phyloP scores from a whole-genome alignment of 2,888 invertebrate species.

The Hyppa rectilinea region DNA sequence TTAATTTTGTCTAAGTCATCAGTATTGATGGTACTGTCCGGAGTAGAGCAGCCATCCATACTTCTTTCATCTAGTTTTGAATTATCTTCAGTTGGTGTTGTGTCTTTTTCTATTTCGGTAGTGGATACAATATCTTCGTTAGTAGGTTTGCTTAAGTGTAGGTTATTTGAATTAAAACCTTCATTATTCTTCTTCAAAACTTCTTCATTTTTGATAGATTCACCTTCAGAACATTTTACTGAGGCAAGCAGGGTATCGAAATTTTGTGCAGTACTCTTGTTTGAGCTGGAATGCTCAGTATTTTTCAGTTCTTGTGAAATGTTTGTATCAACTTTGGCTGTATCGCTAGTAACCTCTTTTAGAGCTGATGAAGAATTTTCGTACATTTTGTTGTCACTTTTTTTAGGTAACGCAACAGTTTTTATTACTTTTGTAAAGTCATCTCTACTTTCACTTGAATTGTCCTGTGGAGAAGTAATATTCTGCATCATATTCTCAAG shows the following conservation, averaged over 20 bases:
- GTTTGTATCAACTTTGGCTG: background rate
- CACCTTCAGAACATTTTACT: conserved; percentile 7
- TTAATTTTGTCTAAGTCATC: conserved; percentile 58
- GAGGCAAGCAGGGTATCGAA: conserved; percentile 16
- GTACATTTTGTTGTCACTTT: conserved; percentile 1
- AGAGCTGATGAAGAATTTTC: background rate
- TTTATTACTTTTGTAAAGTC: conserved; percentile 66
- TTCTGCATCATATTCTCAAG: conserved; percentile 78
- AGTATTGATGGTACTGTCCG: conserved; percentile 83
- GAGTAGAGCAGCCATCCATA: conserved; percentile 70
- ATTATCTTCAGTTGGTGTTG: conserved; percentile 35
- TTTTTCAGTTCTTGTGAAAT: conserved; percentile 5
- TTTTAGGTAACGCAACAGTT: conserved; percentile 49
- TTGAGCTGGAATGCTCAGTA: conserved; percentile 6
- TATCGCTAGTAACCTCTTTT: conserved; percentile 10
- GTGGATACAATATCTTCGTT: conserved; percentile 79
- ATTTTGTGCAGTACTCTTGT: conserved; percentile 1
- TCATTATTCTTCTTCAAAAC: background rate
- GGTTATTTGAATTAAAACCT: background rate
- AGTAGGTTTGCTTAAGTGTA: conserved; percentile 24
- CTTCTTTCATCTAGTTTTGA: conserved; percentile 48
- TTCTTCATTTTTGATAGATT: conserved; percentile 6
- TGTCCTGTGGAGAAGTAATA: conserved; percentile 69
- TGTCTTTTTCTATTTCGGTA: conserved; percentile 66
- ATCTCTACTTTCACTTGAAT: conserved; percentile 66